phyloP scores from a whole-genome alignment of 2,888 invertebrate species.

The Pachydiplax longipennis region DNA sequence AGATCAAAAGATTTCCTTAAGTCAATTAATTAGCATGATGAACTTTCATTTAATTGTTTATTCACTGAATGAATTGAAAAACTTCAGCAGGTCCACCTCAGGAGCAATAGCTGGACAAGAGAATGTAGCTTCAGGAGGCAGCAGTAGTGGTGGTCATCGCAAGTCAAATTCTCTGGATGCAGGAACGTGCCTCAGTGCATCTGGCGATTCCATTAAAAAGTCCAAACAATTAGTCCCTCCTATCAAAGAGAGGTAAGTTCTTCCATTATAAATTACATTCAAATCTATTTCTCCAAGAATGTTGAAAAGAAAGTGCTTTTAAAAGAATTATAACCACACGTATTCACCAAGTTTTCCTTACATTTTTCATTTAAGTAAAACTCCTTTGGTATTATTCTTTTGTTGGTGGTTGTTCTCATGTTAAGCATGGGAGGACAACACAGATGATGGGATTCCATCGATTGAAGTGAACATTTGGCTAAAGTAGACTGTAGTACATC shows the following conservation, averaged over 20 bases:
- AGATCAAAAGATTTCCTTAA: no score
- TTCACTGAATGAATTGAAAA: neutral
- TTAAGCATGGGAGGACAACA: no score
- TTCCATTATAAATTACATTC: neutral
- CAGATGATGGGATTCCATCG: no score
- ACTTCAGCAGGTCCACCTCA: neutral
- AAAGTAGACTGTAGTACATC: no score
- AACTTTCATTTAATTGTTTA: neutral
- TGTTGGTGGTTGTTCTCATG: no score
- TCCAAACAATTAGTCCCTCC: slow-evolving; percentile 61
- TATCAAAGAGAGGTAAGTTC: slow-evolving; percentile 63
- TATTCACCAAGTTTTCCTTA: no score
- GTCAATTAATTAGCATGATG: neutral
- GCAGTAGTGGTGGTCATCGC: slow-evolving; percentile 65
- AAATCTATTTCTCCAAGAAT: no score
- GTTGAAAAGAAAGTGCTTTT: no score
- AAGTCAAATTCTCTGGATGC: slow-evolving; percentile 87
- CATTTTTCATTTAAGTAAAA: no score
- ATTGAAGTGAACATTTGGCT: no score
- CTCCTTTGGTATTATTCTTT: no score
- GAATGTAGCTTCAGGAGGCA: slow-evolving; percentile 8
- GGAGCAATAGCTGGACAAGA: neutral
- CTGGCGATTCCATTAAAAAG: slow-evolving; percentile 61
- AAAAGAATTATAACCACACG: no score
- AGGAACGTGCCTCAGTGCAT: slow-evolving; percentile 62